Percentiles rank a stretch among this genome's conserved stretches.
These are phyloP conservation scores for Musca vetustissima DNA, from an alignment of 1,140 invertebrate genomes.

Conservation along the genomic window DNA sequence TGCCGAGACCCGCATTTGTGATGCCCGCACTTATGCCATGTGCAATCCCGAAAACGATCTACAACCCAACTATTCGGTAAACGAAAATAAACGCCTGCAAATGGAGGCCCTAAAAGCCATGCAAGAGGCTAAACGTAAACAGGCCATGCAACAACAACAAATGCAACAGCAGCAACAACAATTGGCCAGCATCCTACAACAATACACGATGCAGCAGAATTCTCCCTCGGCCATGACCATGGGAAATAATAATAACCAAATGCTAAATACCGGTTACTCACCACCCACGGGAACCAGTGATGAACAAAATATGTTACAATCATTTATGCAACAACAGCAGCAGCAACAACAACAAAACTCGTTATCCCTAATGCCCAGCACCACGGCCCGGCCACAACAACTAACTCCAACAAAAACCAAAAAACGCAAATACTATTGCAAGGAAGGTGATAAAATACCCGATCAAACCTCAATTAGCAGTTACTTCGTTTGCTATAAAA, in stretches of 20 bases:
- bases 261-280: background rate
- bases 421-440: conserved; percentile 52
- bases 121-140: conserved; percentile 42
- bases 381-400: background rate
- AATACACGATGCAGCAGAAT: conserved; percentile 31
- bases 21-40: conserved; percentile 49
- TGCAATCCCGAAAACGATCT: conserved; percentile 38
- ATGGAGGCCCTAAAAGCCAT: conserved; percentile 45
- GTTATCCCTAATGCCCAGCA: background rate
- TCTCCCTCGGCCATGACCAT: background rate
- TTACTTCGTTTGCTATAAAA: conserved; percentile 55
- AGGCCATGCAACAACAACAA: conserved; percentile 18
- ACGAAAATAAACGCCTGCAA: conserved; percentile 42
- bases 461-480: conserved; percentile 50
- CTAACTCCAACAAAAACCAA: conserved; percentile 29
- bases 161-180: conserved; percentile 42
- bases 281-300: conserved; percentile 11
- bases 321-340: conserved; percentile 39
- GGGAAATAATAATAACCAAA: background rate
- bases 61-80: conserved; percentile 36
- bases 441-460: conserved; percentile 51
- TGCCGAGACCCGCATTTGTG: conserved; percentile 55
- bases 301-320: conserved; percentile 37
- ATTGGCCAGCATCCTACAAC: conserved; percentile 43
- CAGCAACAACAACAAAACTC: too few species aligned